Percentiles rank a stretch among this genome's conserved stretches.
Evolutionary conservation across 2,797 vertebrate species (phyloP).

Genomic region (Xenops minutus): DNA sequence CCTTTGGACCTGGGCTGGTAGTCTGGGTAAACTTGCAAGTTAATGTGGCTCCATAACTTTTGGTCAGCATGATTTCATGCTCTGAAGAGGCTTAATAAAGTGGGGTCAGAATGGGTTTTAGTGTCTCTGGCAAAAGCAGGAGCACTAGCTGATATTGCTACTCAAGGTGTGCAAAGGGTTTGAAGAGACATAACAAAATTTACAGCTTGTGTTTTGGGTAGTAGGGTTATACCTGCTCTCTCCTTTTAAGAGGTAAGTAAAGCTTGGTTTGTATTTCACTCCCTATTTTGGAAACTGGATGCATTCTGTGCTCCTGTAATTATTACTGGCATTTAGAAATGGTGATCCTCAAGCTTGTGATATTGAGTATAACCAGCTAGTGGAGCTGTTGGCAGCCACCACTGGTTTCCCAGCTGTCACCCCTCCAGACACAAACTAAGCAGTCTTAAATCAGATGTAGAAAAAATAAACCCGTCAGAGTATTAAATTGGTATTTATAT

Average conservation of each 20-base stretch:
- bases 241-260: not conserved
- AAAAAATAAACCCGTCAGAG: not conserved
- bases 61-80: not conserved
- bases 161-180: not conserved
- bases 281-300: not conserved
- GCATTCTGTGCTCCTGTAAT: not conserved
- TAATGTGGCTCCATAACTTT: not conserved
- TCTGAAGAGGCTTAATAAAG: not conserved
- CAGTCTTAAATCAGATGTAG: not conserved
- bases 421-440: no score
- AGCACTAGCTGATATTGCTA: not conserved
- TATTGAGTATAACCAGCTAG: not conserved
- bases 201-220: fast-evolving
- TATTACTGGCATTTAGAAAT: not conserved
- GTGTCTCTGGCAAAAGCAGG: not conserved
- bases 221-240: not conserved
- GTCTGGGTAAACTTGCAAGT: not conserved
- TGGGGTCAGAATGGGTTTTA: not conserved
- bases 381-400: not conserved
- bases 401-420: not conserved
- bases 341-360: not conserved
- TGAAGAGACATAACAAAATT: not conserved
- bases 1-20: not conserved
- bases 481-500: not conserved
- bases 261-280: not conserved